Evolutionary conservation across 2,113 vertebrate genomes (phyloP), one percentile per base, ranked within the genome.

Genomic region (Pholis gunnellus): DNA sequence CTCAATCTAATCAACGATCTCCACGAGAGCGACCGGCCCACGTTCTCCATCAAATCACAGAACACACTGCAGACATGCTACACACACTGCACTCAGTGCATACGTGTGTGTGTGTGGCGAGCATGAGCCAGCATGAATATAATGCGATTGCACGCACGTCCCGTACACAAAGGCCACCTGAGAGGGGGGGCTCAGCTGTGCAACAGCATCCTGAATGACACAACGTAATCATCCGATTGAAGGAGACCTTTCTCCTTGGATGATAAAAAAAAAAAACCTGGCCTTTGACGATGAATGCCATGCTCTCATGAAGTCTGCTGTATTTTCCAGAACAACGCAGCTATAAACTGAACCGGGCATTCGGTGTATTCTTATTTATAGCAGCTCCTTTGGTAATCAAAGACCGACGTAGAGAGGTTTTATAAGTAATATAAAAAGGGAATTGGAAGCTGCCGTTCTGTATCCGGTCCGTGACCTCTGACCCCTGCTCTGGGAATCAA

Each of bases 131-230:
- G 70, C 38, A n/a, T 60, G 50, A 63, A 69, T 82, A 36, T 87
- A 87, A 89, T 83, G 88, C 67, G 79, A 88, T 87, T 91, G 80
- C 66, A 65, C 63, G 83, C 72, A 79, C 81, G 76, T 79, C 81
- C 48, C 40, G 17, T 57, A 70, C 85, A 81, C 67, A 84, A 75
- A 76, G 73, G 79, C 75, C 27, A 82, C 75, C 89, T 87, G 79
- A 91, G 86, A 86, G 9, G 78, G 87, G 87, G 50, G 89, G 89
- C 91, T 90, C 94, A 93, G 94, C 91, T 93, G 93, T 88, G 81
- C 83, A 65, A 68, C 78, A 65, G 83, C 6, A 65, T 70, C 82
- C 85, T 84, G 84, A 92, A 82, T 79, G 85, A 89, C 81, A 81
- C 73, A 57, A 82, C 73, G 80, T 72, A 91, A 93, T 94, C 92